These are phyloP conservation scores for Pao palembangensis DNA, from an alignment of 2,113 vertebrate genomes.

Conservation along the genomic window DNA sequence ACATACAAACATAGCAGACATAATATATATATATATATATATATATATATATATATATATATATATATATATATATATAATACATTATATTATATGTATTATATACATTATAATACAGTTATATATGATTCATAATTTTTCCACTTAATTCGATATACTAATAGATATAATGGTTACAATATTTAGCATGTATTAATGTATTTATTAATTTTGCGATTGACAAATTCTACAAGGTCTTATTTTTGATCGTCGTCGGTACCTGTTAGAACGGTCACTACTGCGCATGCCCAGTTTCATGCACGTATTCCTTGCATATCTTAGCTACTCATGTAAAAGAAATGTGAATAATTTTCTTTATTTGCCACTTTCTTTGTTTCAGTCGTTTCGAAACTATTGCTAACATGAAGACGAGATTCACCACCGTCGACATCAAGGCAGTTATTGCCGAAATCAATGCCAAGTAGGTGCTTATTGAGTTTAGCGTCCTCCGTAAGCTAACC, in stretches of 20 bases:
- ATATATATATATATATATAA: too few relatives aligned
- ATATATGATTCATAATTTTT: too few relatives aligned
- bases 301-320: slow-evolving; percentile 2
- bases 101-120: too few relatives aligned
- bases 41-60: too few relatives aligned
- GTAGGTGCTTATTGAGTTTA: slow-evolving; percentile 58
- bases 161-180: too few relatives aligned
- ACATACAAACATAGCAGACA: too few relatives aligned
- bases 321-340: slow-evolving; percentile 19
- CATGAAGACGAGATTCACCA: slow-evolving; percentile 92
- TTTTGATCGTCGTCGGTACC: slow-evolving; percentile 48
- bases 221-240: background rate
- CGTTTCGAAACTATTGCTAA: background rate
- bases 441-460: slow-evolving; percentile 85
- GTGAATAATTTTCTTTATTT: slow-evolving; percentile 3
- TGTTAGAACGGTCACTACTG: slow-evolving; percentile 36
- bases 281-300: slow-evolving; percentile 13
- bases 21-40: too few relatives aligned
- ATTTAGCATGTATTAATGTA: too few relatives aligned
- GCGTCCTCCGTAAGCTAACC: slow-evolving; percentile 23
- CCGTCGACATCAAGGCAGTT: slow-evolving; percentile 85
- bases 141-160: too few relatives aligned
- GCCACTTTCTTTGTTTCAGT: background rate
- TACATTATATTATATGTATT: too few relatives aligned
- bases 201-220: too few relatives aligned